phyloP scores from a whole-genome alignment of 92 coral and sea anemone species.

The Metridium senile region DNA sequence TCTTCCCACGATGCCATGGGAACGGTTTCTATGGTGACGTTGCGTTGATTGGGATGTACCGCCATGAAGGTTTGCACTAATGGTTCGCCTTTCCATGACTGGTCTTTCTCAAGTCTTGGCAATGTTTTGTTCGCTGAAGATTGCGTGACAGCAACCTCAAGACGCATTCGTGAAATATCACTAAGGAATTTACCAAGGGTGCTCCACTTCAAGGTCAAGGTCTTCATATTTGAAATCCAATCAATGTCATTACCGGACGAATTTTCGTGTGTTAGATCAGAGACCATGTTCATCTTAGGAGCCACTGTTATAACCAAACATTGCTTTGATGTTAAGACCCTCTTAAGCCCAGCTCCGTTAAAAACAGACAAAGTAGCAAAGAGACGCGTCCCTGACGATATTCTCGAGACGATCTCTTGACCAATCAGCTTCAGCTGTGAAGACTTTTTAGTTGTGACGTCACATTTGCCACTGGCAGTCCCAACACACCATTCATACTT shows the following conservation, averaged over 20 bases:
- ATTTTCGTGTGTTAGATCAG: conserved; percentile 39
- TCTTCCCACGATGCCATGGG: conserved; percentile 23
- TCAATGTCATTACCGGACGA: conserved; percentile 70
- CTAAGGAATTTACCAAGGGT: conserved; percentile 54
- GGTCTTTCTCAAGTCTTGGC: conserved; percentile 38
- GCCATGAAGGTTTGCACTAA: conserved; percentile 72
- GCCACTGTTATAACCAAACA: conserved; percentile 56
- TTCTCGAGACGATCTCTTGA: conserved; percentile 53
- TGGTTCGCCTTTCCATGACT: conserved; percentile 79
- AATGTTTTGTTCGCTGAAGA: conserved; percentile 53
- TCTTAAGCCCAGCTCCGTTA: conserved; percentile 70
- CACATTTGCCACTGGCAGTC: conserved; percentile 70
- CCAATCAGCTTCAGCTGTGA: conserved; percentile 37
- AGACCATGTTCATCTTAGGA: conserved; percentile 63
- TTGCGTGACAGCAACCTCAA: conserved; percentile 73
- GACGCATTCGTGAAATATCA: conserved; percentile 76
- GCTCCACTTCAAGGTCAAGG: conserved; percentile 75
- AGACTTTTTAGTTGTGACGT: conserved; percentile 50
- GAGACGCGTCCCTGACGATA: conserved; percentile 65
- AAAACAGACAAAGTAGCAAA: conserved; percentile 67
- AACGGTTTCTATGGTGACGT: conserved; percentile 63
- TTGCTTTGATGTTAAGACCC: conserved; percentile 48
- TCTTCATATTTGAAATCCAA: conserved; percentile 79
- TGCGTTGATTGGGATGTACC: conserved; percentile 63
- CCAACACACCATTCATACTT: conserved; percentile 70